Conservation (phyloP, 2,113 vertebrate genomes). For the Plecturocebus donacophilus region DNA sequence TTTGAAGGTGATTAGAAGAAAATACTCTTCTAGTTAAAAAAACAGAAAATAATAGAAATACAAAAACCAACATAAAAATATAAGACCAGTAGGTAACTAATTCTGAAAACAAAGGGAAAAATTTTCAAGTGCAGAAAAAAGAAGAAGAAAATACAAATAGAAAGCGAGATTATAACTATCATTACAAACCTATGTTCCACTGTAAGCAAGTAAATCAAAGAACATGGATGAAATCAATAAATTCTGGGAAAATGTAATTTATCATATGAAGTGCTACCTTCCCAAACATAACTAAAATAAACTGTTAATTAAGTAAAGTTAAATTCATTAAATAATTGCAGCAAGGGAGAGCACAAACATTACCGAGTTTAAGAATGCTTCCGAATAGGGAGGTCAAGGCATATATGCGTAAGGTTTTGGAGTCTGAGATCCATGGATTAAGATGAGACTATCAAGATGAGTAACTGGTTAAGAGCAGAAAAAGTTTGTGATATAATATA, state of each 20-base stretch:
- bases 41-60: not conserved
- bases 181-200: not conserved
- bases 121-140: not conserved
- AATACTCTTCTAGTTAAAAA: not conserved
- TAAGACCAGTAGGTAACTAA: not conserved
- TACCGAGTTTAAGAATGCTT: not conserved
- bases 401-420: not conserved
- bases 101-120: not conserved
- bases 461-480: not conserved
- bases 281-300: not conserved
- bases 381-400: not conserved
- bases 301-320: not conserved
- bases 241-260: not conserved
- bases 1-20: not conserved
- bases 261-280: not conserved
- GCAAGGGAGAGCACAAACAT: not conserved
- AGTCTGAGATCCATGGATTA: not conserved
- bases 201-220: not conserved
- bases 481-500: not conserved
- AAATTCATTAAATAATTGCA: not conserved
- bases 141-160: not conserved
- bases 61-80: not conserved
- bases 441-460: not conserved
- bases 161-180: not conserved
- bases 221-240: not conserved